Percentiles rank a stretch among this genome's conserved stretches.
Conservation (phyloP, 2,113 vertebrate species). For the Orthochromis malagaraziensis region DNA sequence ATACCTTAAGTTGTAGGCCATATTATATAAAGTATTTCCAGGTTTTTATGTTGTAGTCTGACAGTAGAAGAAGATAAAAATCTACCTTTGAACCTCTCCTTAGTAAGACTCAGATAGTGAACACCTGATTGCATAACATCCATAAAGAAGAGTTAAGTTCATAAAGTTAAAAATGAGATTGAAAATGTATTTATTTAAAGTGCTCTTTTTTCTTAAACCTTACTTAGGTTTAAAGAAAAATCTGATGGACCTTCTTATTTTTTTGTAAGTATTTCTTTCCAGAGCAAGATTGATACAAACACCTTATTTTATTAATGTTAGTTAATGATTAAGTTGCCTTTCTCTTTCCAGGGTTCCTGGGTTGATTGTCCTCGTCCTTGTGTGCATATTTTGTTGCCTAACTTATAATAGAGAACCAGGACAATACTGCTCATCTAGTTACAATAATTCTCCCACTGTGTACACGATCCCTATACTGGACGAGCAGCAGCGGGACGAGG, state of each 20-base stretch:
- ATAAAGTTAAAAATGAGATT: neutral
- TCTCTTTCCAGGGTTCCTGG: neutral
- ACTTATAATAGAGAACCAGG: neutral
- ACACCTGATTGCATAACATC: neutral
- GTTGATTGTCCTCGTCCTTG: neutral
- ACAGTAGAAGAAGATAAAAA: neutral
- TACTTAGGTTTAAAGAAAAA: neutral
- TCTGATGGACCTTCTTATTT: neutral
- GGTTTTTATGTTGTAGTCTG: neutral
- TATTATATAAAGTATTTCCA: neutral
- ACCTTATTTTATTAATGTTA: neutral
- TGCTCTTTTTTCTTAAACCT: neutral
- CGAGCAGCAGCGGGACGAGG: neutral
- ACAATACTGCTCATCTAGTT: neutral
- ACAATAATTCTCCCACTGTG: neutral
- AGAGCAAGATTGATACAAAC: neutral
- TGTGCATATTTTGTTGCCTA: neutral
- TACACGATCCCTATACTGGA: neutral
- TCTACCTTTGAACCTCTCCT: neutral
- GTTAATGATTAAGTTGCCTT: neutral
- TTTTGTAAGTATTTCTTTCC: neutral
- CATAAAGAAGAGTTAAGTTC: neutral
- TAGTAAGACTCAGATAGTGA: neutral
- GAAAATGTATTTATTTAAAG: neutral
- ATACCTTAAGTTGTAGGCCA: neutral